Percentiles rank a stretch among this genome's conserved stretches.
Conservation (phyloP, 2,888 invertebrate species). For the Halictus quadricinctus region DNA sequence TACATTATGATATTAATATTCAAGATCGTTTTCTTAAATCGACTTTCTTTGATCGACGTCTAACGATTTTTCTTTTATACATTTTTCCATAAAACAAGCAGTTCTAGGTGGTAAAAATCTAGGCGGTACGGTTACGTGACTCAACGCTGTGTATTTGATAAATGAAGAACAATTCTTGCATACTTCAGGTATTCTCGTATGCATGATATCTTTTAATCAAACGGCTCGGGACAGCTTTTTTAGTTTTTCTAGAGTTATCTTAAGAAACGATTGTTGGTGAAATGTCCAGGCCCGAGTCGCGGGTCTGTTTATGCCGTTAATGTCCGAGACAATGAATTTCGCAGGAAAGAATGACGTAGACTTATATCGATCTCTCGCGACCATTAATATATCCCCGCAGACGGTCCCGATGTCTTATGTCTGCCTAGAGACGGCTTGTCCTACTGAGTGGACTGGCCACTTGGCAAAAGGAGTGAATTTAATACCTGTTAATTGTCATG, state of each 20-base stretch:
- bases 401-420: constrained; percentile 34
- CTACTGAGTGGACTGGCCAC: constrained; percentile 55
- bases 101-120: neutral
- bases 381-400: constrained; percentile 29
- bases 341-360: neutral
- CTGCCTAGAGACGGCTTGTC: constrained; percentile 60
- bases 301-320: neutral
- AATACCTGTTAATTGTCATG: constrained; percentile 68
- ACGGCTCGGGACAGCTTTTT: neutral
- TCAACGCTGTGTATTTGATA: neutral
- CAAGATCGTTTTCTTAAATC: no score
- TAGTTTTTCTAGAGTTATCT: neutral
- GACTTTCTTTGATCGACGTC: neutral
- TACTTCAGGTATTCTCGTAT: neutral
- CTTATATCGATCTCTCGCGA: constrained; percentile 11
- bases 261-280: neutral
- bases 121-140: neutral
- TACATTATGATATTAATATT: no score
- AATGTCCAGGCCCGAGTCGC: neutral
- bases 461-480: constrained; percentile 63
- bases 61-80: neutral
- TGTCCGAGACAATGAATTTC: neutral
- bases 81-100: neutral
- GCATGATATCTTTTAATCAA: neutral
- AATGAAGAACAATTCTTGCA: neutral